Base-by-base conservation (phyloP, 2,113 vertebrate genomes). In the Psettodes erumei region DNA sequence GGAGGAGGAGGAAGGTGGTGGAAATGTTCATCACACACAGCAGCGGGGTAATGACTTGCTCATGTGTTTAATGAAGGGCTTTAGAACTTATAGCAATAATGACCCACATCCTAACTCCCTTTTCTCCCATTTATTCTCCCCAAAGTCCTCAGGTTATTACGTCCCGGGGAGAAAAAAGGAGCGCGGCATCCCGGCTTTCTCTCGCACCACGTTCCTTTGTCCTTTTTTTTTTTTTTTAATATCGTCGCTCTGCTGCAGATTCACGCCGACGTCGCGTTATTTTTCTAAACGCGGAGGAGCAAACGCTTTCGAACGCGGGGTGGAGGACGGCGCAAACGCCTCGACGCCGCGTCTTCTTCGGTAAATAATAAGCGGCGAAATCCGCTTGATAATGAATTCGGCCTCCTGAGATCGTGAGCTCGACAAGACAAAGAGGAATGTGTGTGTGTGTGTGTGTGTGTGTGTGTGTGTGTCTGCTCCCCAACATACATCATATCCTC, bases 31-130 rank as follows among this genome's bases (percentile, higher is more conserved):
- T 92, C 90, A 89, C 85, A 89, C 85, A 62, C 79, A 82, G 90
- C 82, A 73, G 88, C 88, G 40, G 78, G 71, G 82, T 91, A 91
- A 91, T 89, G 89, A 88, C 84, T 69, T 87, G 83, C 90, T 92
- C 89, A 83, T 91, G 87, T 92, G 89, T 89, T 91, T 88, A 92
- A 91, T 91, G 88, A 91, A 92, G 88, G 91, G 79, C 84, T 92
- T 81, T 86, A 85, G 84, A 91, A 92, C 86, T 83, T 89, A 86
- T 84, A 88, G 88, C 89, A 78, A 87, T 90, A 90, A 91, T 88
- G 91, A 89, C 82, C 89, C 88, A 84, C 84, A 90, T 90, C 84
- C 81, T 81, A 75, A 84, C 82, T 86, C 90, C 82, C 72, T 38
- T 86, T 88, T 76, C 87, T 86, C 69, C 83, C 81, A 88, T 90